phyloP scores from a whole-genome alignment of 2,797 vertebrate species.

The Gallirallus australis region DNA sequence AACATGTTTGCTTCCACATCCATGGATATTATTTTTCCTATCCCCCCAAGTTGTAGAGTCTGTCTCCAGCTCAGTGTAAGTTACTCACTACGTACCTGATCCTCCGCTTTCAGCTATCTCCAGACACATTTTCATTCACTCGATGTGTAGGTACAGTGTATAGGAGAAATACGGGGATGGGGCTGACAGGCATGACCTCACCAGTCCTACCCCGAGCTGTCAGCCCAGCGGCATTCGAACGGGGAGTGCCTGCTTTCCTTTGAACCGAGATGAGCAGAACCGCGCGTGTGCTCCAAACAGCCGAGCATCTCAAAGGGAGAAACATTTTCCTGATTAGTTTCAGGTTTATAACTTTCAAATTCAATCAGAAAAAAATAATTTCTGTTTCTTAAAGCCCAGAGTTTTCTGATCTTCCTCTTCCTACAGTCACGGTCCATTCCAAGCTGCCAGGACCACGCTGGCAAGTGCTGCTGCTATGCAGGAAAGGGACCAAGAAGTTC shows the following conservation, averaged over 20 bases:
- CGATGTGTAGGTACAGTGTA: rapidly evolving
- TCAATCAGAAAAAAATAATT: neutral
- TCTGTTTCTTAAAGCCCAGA: neutral
- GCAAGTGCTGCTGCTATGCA: neutral
- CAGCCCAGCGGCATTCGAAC: neutral
- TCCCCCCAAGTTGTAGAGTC: neutral
- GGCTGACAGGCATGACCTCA: neutral
- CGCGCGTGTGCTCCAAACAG: neutral
- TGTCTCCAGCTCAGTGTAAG: neutral
- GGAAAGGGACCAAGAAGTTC: neutral
- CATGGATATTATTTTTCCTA: neutral
- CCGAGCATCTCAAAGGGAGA: neutral
- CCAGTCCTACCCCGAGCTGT: neutral
- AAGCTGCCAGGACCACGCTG: neutral
- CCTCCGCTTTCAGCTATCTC: neutral
- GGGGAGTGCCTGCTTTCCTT: neutral
- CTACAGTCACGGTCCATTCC: neutral
- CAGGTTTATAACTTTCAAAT: neutral
- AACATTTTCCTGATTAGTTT: constrained; percentile 2
- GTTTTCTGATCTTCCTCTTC: neutral
- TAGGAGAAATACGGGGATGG: neutral
- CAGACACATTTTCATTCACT: too few species aligned
- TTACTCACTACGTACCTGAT: neutral
- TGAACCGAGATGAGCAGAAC: neutral
- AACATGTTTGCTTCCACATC: neutral